phyloP scores from a whole-genome alignment of 2,113 vertebrate genomes.

The Ceyx margarethae region DNA sequence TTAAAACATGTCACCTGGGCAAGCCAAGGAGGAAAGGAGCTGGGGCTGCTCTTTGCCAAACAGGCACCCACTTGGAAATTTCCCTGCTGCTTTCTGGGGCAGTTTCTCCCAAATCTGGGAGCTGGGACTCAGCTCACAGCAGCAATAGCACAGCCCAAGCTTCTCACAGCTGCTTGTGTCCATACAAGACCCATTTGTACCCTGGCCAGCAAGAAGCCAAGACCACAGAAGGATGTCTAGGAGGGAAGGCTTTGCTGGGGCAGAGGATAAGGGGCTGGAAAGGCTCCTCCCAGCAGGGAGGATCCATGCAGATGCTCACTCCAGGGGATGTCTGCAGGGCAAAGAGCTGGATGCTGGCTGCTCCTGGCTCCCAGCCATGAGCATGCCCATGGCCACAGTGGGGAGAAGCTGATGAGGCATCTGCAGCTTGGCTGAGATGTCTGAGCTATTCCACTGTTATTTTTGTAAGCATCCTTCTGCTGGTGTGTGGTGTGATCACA shows the following conservation, averaged over 20 bases:
- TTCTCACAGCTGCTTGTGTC: not conserved
- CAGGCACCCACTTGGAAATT: not conserved
- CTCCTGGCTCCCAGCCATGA: not conserved
- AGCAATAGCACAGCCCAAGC: not conserved
- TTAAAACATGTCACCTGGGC: not conserved
- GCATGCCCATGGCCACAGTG: rapidly evolving
- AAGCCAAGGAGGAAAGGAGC: not conserved
- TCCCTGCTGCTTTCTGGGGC: not conserved
- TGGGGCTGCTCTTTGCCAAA: not conserved
- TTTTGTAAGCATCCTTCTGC: not conserved
- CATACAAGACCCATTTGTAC: not conserved
- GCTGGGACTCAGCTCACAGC: not conserved
- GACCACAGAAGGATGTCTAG: not conserved
- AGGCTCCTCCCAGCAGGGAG: not conserved
- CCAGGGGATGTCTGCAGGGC: not conserved
- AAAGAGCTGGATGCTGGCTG: not conserved
- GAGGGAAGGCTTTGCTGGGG: not conserved
- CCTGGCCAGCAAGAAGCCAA: not conserved
- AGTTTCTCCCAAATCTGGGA: not conserved
- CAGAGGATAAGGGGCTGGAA: not conserved
- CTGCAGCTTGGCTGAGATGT: not conserved
- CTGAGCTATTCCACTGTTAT: not conserved
- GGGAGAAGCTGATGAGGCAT: rapidly evolving
- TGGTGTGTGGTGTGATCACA: not conserved
- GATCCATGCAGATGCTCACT: not conserved